Base-by-base conservation (phyloP, 2,113 vertebrate genomes). In the Oncorhynchus masou region DNA sequence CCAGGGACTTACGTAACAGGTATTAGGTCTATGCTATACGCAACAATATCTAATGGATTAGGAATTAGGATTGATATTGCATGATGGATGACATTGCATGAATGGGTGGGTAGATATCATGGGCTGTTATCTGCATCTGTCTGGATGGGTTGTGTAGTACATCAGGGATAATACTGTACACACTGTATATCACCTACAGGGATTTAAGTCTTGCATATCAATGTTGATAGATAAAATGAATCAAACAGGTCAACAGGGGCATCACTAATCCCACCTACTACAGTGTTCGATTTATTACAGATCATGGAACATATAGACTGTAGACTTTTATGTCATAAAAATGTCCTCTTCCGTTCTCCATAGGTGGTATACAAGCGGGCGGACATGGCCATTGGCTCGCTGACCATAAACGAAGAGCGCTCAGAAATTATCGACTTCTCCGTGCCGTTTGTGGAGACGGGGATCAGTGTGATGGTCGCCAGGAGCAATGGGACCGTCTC, bases 391-490 rank as follows among this genome's bases (percentile, higher is more conserved):
- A 99, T 99, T 0, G 98, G 98, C 69, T 99, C 98, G 5, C 95
- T 99, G 78, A 99, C 98, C 86, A 99, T 99, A 84, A 99, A 99
- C 0, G 98, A 99, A 78, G 98, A 99, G 82, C 96, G 98, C 24
- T 98, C 97, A 0, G 97, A 99, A 89, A 97, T 99, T 0, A 96
- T 99, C 45, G 97, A 99, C 88, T 99, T 99, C 94, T 99, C 97
- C 0, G 97, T 99, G 82, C 98, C 98, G 27, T 99, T 99, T 0
- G 97, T 99, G 91, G 98, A 99, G 91, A 99, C 98, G 0, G 98
- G 98, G 48, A 99, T 99, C 92, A 99, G 97, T 0, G 98, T 99
- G 81, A 98, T 99, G 96, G 98, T 99, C 75, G 96, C 98, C 8
- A 89, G 97, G 19, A 99, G 97, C 88, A 99, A 99, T 0, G 98